A percentile compares a stretch with the other conserved stretches of the same genome.
phyloP scores from a whole-genome alignment of 2,113 vertebrate species.

The Amia ocellicauda region DNA sequence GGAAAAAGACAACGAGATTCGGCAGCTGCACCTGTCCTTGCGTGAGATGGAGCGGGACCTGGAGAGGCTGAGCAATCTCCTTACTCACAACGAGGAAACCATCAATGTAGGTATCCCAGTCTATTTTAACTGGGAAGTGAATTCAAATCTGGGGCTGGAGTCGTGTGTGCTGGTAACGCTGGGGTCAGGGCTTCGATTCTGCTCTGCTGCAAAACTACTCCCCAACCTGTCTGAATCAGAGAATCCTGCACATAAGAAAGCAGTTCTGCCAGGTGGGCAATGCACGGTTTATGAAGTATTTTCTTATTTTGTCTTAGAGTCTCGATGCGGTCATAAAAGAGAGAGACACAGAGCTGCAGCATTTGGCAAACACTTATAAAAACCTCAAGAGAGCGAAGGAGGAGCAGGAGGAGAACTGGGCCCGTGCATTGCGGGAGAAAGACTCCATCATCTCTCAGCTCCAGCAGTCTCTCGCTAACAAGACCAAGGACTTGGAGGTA shows the following conservation, averaged over 20 bases:
- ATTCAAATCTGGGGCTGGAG: no score
- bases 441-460: slow-evolving; percentile 70
- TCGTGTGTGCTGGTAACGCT: neutral
- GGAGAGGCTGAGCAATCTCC: slow-evolving; percentile 64
- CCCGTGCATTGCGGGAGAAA: slow-evolving; percentile 72
- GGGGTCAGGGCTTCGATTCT: neutral
- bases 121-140: no score
- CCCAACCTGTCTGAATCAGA: no score
- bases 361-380: slow-evolving; percentile 69
- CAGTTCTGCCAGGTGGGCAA: no score
- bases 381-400: slow-evolving; percentile 69
- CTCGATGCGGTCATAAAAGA: slow-evolving; percentile 72
- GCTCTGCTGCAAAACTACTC: no score
- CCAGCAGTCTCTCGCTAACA: slow-evolving; percentile 62
- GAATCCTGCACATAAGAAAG: no score
- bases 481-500: slow-evolving; percentile 75
- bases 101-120: slow-evolving; percentile 60
- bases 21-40: slow-evolving; percentile 63
- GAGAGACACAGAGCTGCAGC: slow-evolving; percentile 76
- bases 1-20: slow-evolving; percentile 73
- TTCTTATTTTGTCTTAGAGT: slow-evolving; percentile 53
- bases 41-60: slow-evolving; percentile 68
- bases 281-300: neutral
- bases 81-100: slow-evolving; percentile 65
- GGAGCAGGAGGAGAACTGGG: slow-evolving; percentile 70